Evolutionary conservation across 2,888 invertebrate genomes (phyloP).

Genomic region (Chironomus tentans): DNA sequence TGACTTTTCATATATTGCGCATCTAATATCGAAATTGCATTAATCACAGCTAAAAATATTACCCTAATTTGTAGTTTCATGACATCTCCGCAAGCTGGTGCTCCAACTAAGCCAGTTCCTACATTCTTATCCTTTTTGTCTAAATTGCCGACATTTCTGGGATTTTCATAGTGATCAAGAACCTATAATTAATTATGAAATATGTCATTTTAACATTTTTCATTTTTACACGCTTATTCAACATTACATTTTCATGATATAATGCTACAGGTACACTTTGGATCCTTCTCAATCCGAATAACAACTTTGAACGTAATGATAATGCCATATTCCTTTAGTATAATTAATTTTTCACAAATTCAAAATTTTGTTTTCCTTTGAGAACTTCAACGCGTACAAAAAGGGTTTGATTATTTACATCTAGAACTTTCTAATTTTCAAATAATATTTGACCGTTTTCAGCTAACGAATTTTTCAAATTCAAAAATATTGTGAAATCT

Average conservation of each 20-base stretch:
- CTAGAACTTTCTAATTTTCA: too few relatives aligned
- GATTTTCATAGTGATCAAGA: constrained; percentile 98
- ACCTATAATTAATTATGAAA: constrained; percentile 51
- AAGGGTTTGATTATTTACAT: not conserved
- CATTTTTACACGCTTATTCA: constrained; percentile 28
- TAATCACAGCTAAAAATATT: not conserved
- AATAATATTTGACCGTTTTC: too few relatives aligned
- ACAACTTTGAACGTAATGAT: not conserved
- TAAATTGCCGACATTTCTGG: constrained; percentile 93
- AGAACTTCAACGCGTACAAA: not conserved
- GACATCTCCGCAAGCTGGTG: constrained; percentile 99
- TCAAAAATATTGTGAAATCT: too few relatives aligned
- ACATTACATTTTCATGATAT: constrained; percentile 66
- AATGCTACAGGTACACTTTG: constrained; percentile 48
- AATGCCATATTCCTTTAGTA: not conserved
- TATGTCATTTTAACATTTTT: constrained; percentile 15
- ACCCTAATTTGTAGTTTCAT: constrained; percentile 96
- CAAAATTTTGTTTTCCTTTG: not conserved
- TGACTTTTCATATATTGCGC: constrained; percentile 34
- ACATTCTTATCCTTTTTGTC: constrained; percentile 90
- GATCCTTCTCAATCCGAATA: constrained; percentile 36
- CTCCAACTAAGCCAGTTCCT: constrained; percentile 97
- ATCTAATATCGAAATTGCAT: not conserved
- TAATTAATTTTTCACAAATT: not conserved
- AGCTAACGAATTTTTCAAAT: too few relatives aligned